phyloP scores from a whole-genome alignment of 2,888 invertebrate genomes.

The Lissocephala sabroskyi region DNA sequence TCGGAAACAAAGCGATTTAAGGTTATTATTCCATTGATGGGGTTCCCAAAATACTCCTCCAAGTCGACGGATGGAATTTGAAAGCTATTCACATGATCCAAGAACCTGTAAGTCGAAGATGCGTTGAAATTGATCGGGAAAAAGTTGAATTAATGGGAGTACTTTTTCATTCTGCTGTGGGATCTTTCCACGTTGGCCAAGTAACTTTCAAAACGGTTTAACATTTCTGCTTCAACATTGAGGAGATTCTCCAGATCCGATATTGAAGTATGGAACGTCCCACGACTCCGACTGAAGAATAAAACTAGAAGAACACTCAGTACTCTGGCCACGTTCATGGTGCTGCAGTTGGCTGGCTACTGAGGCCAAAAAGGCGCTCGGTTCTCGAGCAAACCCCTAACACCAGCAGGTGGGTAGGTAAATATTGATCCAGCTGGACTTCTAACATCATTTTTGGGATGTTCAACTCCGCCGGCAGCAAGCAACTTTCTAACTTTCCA shows the following conservation, averaged over 20 bases:
- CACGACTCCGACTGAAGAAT: neutral
- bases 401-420: neutral
- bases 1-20: conserved; percentile 42
- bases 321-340: conserved; percentile 23
- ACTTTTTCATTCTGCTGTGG: conserved; percentile 24
- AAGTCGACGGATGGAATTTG: conserved; percentile 6
- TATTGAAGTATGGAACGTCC: conserved; percentile 10
- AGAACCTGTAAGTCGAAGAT: conserved; percentile 17
- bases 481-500: too few relatives aligned
- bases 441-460: neutral
- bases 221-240: conserved; percentile 20
- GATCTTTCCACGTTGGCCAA: conserved; percentile 11
- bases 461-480: too few relatives aligned
- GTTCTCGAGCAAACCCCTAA: neutral
- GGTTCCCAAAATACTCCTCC: conserved; percentile 38
- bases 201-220: conserved; percentile 30
- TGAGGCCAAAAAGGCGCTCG: conserved; percentile 6
- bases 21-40: conserved; percentile 38
- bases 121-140: too few relatives aligned
- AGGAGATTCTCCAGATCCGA: conserved; percentile 17
- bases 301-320: neutral
- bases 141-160: too few relatives aligned
- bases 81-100: conserved; percentile 21
- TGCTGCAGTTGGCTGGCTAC: conserved; percentile 15
- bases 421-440: neutral